Percentiles rank a stretch among this genome's conserved stretches.
phyloP scores from a whole-genome alignment of 2,797 vertebrate genomes.

The Sebastes taczanowskii region DNA sequence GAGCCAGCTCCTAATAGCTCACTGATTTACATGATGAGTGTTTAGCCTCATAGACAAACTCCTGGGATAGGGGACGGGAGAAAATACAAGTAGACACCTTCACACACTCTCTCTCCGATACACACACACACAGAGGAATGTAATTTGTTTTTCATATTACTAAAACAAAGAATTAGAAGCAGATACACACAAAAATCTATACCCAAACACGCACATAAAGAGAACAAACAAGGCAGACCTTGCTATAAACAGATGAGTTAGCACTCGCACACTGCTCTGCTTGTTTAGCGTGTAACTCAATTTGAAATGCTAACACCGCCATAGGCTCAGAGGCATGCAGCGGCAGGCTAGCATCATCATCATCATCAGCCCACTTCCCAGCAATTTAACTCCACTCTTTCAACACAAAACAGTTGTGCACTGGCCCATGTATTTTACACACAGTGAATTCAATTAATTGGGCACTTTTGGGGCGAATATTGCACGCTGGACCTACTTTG shows the following conservation, averaged over 20 bases:
- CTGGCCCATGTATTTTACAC: slow-evolving; percentile 70
- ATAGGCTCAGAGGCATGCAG: slow-evolving; percentile 65
- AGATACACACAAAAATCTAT: slow-evolving; percentile 4
- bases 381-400: slow-evolving; percentile 70
- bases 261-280: slow-evolving; percentile 56
- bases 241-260: slow-evolving; percentile 65
- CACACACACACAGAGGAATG: not conserved
- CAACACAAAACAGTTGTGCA: slow-evolving; percentile 47
- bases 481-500: slow-evolving; percentile 60
- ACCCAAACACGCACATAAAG: slow-evolving; percentile 7
- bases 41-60: slow-evolving; percentile 59
- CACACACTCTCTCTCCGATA: not conserved
- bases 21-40: slow-evolving; percentile 74
- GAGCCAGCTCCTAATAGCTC: slow-evolving; percentile 62
- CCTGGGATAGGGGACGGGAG: slow-evolving; percentile 9
- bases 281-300: slow-evolving; percentile 82
- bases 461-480: slow-evolving; percentile 67
- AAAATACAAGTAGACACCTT: slow-evolving; percentile 19
- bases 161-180: slow-evolving; percentile 45
- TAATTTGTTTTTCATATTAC: slow-evolving; percentile 53
- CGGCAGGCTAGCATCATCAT: slow-evolving; percentile 56
- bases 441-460: slow-evolving; percentile 78
- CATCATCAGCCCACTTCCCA: slow-evolving; percentile 62
- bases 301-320: slow-evolving; percentile 82
- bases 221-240: slow-evolving; percentile 52